These are phyloP conservation scores for Sakesphorus luctuosus DNA, from an alignment of 2,113 vertebrate species.

Conservation along the genomic window DNA sequence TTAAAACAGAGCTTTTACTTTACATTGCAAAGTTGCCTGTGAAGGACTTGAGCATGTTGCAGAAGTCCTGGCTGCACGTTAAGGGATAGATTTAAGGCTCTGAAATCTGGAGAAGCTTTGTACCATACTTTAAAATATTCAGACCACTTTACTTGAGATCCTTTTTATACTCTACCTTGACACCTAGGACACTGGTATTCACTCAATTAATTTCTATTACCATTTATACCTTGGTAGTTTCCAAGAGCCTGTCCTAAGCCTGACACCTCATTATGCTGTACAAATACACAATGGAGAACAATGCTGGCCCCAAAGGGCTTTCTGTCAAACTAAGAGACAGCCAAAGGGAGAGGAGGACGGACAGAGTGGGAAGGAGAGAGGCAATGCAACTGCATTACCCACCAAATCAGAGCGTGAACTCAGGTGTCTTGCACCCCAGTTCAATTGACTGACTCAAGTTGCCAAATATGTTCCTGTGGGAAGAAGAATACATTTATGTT, in stretches of 20 bases:
- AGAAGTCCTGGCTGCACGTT: not conserved
- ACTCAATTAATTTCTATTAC: slow-evolving; percentile 1
- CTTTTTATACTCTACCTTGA: not conserved
- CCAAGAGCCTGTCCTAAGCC: not conserved
- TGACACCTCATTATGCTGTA: not conserved
- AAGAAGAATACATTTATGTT: not conserved
- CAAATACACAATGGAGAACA: not conserved
- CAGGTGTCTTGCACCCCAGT: not conserved
- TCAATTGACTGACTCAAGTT: not conserved
- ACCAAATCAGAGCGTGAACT: not conserved
- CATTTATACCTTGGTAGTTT: not conserved
- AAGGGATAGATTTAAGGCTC: not conserved
- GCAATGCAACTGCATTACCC: not conserved
- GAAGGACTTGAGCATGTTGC: not conserved
- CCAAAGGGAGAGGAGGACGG: not conserved
- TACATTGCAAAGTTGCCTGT: not conserved
- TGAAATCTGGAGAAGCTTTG: not conserved
- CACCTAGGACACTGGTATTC: not conserved
- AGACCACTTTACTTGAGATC: not conserved
- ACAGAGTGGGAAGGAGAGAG: not conserved
- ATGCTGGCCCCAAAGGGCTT: not conserved
- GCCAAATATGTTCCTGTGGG: not conserved
- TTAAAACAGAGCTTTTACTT: not conserved
- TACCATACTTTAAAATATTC: not conserved
- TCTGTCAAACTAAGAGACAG: not conserved